Percentiles rank a stretch among this genome's conserved stretches.
Evolutionary conservation across 1,140 invertebrate species (phyloP).

Genomic region (Periplaneta americana): DNA sequence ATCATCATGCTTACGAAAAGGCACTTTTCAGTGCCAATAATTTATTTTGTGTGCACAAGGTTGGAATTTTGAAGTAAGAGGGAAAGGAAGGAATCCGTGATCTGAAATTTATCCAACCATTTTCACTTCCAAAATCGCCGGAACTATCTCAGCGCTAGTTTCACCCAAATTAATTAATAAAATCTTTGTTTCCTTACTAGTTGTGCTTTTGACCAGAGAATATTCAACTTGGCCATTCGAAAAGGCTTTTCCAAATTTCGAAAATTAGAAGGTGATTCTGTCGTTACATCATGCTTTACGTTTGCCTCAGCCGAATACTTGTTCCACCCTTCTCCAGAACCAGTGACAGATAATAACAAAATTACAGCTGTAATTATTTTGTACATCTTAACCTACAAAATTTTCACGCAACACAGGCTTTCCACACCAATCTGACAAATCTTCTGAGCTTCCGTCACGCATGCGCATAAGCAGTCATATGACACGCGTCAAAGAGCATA

Average conservation of each 20-base stretch:
- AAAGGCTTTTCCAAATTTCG: constrained; percentile 68
- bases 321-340: constrained; percentile 23
- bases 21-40: too few relatives aligned
- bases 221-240: constrained; percentile 78
- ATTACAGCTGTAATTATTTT: not conserved
- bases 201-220: constrained; percentile 77
- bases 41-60: too few relatives aligned
- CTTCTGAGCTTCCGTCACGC: too few relatives aligned
- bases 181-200: constrained; percentile 56
- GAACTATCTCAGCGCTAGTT: not conserved
- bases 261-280: constrained; percentile 39
- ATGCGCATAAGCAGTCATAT: too few relatives aligned
- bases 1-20: too few relatives aligned
- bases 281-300: constrained; percentile 19
- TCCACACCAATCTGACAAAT: too few relatives aligned
- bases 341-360: not conserved
- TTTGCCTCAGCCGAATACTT: constrained; percentile 57
- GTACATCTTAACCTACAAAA: not conserved
- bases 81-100: too few relatives aligned
- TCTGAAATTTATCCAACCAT: too few relatives aligned
- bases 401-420: too few relatives aligned
- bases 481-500: too few relatives aligned
- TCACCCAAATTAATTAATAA: not conserved
- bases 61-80: too few relatives aligned
- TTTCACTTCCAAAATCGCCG: too few relatives aligned